phyloP scores from a whole-genome alignment of 1,140 invertebrate genomes.

The roundworm (Caenorhabditis elegans) region DNA sequence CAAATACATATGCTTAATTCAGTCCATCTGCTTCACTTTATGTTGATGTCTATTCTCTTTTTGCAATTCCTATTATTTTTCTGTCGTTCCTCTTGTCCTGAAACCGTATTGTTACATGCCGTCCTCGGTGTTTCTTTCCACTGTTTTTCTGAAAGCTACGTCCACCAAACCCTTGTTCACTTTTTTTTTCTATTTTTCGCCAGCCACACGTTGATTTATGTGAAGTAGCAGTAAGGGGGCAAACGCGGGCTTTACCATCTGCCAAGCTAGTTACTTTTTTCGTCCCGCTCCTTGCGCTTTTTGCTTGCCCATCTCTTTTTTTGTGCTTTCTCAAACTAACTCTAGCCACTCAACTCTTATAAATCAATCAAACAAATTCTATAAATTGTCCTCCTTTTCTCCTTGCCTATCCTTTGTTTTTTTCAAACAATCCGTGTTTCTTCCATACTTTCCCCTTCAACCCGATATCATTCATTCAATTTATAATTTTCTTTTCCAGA shows the following conservation, averaged over 20 bases:
- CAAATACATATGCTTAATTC: background rate
- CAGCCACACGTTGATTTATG: background rate
- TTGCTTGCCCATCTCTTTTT: constrained; percentile 15
- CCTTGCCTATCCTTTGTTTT: no score
- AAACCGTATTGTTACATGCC: no score
- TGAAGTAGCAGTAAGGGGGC: background rate
- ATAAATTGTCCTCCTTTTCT: background rate
- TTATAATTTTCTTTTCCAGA: background rate
- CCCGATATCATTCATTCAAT: background rate
- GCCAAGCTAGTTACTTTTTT: background rate
- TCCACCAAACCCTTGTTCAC: no score
- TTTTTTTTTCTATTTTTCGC: background rate
- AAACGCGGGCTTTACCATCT: background rate
- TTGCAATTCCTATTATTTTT: no score
- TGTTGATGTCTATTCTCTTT: no score
- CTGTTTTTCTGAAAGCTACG: background rate
- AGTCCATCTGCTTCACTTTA: background rate
- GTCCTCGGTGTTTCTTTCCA: no score
- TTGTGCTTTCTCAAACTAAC: constrained; percentile 5
- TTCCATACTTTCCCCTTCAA: background rate
- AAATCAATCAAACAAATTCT: constrained; percentile 13
- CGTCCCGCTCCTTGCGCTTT: background rate
- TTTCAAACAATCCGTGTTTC: no score
- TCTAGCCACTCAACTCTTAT: constrained; percentile 4
- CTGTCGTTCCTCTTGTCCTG: background rate